Conservation (phyloP, 2,888 invertebrate genomes). For the Drosophila imparisetae region DNA sequence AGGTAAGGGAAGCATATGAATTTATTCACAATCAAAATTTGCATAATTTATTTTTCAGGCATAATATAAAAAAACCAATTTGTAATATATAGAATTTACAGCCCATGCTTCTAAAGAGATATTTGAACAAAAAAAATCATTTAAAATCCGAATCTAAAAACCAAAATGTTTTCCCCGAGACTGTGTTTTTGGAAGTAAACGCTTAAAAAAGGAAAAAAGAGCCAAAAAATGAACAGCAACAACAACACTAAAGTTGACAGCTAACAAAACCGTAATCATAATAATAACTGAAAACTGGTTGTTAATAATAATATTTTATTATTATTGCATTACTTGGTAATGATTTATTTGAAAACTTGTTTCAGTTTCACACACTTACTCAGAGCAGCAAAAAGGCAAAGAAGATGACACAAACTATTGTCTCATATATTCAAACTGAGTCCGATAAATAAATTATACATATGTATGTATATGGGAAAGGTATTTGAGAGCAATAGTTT, state of each 20-base stretch:
- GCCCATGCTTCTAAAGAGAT: not conserved
- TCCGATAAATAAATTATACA: constrained; percentile 12
- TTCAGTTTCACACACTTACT: constrained; percentile 42
- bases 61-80: not conserved
- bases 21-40: not conserved
- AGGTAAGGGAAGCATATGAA: not conserved
- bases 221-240: constrained; percentile 28
- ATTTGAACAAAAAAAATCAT: too few species aligned
- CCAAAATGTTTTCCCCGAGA: constrained; percentile 14
- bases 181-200: constrained; percentile 42
- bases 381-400: not conserved
- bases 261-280: constrained; percentile 64
- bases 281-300: constrained; percentile 69
- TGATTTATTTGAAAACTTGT: constrained; percentile 62
- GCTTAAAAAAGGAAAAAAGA: constrained; percentile 27
- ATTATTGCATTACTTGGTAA: constrained; percentile 76
- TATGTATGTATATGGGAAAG: not conserved
- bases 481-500: not conserved
- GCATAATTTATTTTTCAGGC: not conserved
- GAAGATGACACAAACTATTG: constrained; percentile 10
- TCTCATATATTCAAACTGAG: not conserved
- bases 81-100: not conserved
- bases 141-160: not conserved
- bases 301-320: constrained; percentile 75
- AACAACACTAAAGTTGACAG: constrained; percentile 49